Evolutionary conservation across 2,113 vertebrate species (phyloP), one percentile per base, ranked within the genome.

Genomic region (Probosciger aterrimus): DNA sequence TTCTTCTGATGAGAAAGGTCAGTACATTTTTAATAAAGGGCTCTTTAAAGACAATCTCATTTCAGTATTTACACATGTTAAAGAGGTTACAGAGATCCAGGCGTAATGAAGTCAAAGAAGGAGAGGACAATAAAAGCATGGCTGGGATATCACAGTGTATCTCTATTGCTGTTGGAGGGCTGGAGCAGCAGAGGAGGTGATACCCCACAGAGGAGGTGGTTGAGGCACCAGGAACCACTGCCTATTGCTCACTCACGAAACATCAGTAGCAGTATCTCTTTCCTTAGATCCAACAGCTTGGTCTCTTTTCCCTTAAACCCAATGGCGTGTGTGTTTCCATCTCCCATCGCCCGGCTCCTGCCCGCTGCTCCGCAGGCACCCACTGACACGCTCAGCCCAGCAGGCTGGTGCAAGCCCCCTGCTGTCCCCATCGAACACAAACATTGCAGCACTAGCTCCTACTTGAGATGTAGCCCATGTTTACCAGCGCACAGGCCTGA

Each of bases 21-120:
- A 53, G 81, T 49, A 62, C 70, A 47, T 93, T 94, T 97, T 92
- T 93, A 84, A 95, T 87, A 95, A 90, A 91, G 88, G 95, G 85
- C 70, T 92, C 91, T 92, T 94, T 92, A 95, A 76, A 82, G 92
- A 88, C 88, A 93, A 91, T 88, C 63, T 81, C 59, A 65, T 88
- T 92, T 88, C 68, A 46, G 83, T 81, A 70, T 92, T 95, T 92
- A 94, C 68, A 83, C 73, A 39, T 67, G 75, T 81, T 90, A 64
- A 77, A 90, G 71, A 92, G 73, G 92, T 96, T 88, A 90, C 53
- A 65, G 52, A 93, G 90, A 93, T 67, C 63, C 41, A 92, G 74
- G 24, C 3, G 2, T 88, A 88, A 93, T 30, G 68, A 88, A 94
- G 91, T 82, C 85, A 73, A 76, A 76, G 85, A 31, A 86, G 65